Percentiles rank a stretch among this genome's conserved stretches.
phyloP scores from a whole-genome alignment of 2,888 invertebrate genomes.

The Pantelozetes paolii region DNA sequence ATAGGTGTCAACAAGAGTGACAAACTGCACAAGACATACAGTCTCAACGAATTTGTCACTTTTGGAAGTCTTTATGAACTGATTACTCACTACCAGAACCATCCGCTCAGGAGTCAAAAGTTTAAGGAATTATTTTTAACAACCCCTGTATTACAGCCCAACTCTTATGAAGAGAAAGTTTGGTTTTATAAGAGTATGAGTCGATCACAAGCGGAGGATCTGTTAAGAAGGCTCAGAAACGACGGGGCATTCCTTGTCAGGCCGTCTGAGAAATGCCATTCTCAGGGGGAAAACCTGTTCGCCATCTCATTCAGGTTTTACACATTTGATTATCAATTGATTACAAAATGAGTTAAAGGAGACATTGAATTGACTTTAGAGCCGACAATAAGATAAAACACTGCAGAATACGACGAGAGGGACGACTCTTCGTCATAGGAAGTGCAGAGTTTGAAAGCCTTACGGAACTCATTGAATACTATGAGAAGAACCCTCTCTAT shows the following conservation, averaged over 20 bases:
- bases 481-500: constrained; percentile 83
- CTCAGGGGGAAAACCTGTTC: constrained; percentile 69
- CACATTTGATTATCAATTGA: background rate
- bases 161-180: constrained; percentile 77
- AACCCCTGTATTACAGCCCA: constrained; percentile 90
- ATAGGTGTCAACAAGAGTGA: constrained; percentile 71
- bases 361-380: constrained; percentile 52
- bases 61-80: constrained; percentile 89
- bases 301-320: constrained; percentile 77
- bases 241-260: constrained; percentile 94
- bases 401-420: constrained; percentile 88
- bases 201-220: constrained; percentile 78
- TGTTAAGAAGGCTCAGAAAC: constrained; percentile 72
- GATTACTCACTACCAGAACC: constrained; percentile 80
- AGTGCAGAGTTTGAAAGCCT: constrained; percentile 89
- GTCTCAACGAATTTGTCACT: constrained; percentile 76
- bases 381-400: constrained; percentile 93
- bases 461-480: constrained; percentile 87
- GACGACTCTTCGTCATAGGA: constrained; percentile 82
- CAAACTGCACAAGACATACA: constrained; percentile 78
- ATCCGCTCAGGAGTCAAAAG: constrained; percentile 81
- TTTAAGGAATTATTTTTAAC: constrained; percentile 73
- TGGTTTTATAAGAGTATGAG: constrained; percentile 84
- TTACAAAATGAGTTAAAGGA: background rate
- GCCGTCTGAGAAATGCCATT: constrained; percentile 68